These are phyloP conservation scores for Sceloporus tristichus DNA, from an alignment of 2,113 vertebrate genomes.

Conservation along the genomic window DNA sequence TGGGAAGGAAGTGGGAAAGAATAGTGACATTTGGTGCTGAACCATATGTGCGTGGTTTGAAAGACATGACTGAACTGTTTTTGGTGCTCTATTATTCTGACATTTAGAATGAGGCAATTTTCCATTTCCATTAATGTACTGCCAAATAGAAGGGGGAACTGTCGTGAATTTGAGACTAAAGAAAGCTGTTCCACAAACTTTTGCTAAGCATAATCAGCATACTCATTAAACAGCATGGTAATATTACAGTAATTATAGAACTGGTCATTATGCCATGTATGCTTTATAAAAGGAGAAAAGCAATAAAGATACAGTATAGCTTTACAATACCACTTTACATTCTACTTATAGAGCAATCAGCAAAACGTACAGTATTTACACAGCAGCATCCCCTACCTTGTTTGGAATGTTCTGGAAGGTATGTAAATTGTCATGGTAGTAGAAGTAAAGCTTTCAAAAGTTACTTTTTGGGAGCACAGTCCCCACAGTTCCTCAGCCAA, in stretches of 20 bases:
- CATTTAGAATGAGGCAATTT: constrained; percentile 88
- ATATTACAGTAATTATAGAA: constrained; percentile 49
- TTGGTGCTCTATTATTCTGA: constrained; percentile 88
- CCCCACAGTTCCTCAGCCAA: too few species aligned
- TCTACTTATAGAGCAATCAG: neutral
- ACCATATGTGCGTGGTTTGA: constrained; percentile 89
- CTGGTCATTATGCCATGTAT: constrained; percentile 38
- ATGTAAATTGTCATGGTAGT: neutral
- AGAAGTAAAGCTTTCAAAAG: too few species aligned
- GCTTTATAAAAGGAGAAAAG: neutral
- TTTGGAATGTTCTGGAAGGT: neutral
- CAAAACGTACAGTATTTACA: neutral
- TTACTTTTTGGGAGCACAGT: too few species aligned
- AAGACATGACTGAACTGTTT: constrained; percentile 89
- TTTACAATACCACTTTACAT: constrained; percentile 17
- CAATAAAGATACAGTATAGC: constrained; percentile 27
- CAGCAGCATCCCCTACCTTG: neutral
- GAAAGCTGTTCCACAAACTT: constrained; percentile 87
- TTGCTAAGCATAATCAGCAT: constrained; percentile 77
- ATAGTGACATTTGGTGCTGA: constrained; percentile 86
- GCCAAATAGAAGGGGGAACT: constrained; percentile 86
- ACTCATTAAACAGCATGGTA: constrained; percentile 74
- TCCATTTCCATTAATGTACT: constrained; percentile 89
- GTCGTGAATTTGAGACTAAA: constrained; percentile 86
- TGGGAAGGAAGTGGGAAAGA: constrained; percentile 76